A percentile compares a stretch with the other conserved stretches of the same genome.
These are phyloP conservation scores for Spodoptera litura DNA, from an alignment of 1,140 invertebrate species.

Conservation along the genomic window DNA sequence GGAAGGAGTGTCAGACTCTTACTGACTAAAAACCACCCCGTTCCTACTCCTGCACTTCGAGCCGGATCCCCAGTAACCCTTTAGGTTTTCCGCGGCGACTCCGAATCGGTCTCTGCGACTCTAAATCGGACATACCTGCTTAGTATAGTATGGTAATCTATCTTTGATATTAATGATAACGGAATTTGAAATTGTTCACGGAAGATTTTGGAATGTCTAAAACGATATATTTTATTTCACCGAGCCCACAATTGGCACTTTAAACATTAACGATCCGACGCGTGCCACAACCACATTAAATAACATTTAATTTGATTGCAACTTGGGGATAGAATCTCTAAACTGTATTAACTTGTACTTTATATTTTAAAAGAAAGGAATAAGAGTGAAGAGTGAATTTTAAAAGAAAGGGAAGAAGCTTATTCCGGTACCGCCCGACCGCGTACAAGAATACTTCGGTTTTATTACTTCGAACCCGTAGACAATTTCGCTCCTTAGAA, in stretches of 20 bases:
- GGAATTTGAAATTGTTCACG: too few species aligned
- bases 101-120: too few species aligned
- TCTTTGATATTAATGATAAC: too few species aligned
- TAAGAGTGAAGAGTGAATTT: conserved; percentile 56
- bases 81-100: too few species aligned
- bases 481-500: conserved; percentile 37
- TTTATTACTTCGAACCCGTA: conserved; percentile 52
- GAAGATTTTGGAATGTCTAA: background rate
- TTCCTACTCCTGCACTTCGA: too few species aligned
- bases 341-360: conserved; percentile 24
- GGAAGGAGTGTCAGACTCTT: too few species aligned
- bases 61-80: too few species aligned
- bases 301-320: conserved; percentile 44
- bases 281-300: conserved; percentile 2
- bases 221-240: background rate
- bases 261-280: conserved; percentile 2
- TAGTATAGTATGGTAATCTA: too few species aligned
- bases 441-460: conserved; percentile 42
- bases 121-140: too few species aligned
- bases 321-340: conserved; percentile 27
- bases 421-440: conserved; percentile 41
- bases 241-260: conserved; percentile 9
- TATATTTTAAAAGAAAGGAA: conserved; percentile 48
- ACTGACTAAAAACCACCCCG: too few species aligned
- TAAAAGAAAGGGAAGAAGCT: conserved; percentile 59